Percentiles rank a stretch among this genome's conserved stretches.
Conservation (phyloP, 2,888 invertebrate genomes). For the Autographa pulchrina region DNA sequence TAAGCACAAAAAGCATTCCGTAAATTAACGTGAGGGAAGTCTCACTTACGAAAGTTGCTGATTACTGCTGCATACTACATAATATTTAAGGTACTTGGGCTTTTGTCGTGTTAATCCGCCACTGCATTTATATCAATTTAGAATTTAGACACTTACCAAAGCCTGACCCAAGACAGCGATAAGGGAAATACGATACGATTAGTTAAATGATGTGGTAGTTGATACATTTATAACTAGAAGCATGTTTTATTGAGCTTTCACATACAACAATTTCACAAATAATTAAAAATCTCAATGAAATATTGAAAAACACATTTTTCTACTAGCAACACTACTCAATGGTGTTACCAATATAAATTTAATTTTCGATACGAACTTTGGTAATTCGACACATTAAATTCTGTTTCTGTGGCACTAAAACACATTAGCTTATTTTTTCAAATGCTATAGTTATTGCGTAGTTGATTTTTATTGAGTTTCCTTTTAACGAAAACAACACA, state of each 20-base stretch:
- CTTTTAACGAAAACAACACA: background rate
- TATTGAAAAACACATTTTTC: constrained; percentile 26
- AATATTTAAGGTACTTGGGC: background rate
- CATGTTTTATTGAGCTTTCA: constrained; percentile 36
- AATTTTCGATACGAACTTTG: background rate
- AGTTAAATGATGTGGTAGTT: constrained; percentile 53
- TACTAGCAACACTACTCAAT: constrained; percentile 33
- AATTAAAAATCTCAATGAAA: constrained; percentile 32
- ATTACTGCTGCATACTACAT: background rate
- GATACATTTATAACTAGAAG: constrained; percentile 21
- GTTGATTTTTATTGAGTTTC: constrained; percentile 35
- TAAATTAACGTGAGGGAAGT: too few relatives aligned
- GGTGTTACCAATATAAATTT: constrained; percentile 22
- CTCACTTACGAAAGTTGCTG: background rate
- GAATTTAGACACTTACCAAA: constrained; percentile 83
- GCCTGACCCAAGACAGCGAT: constrained; percentile 82
- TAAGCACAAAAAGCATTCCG: constrained; percentile 10
- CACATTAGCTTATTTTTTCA: background rate
- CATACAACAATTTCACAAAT: background rate
- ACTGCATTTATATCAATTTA: constrained; percentile 57
- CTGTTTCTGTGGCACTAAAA: background rate
- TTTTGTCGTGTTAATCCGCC: constrained; percentile 37
- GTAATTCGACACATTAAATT: constrained; percentile 8
- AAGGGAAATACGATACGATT: constrained; percentile 68
- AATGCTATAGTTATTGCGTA: background rate